These are phyloP conservation scores for Carapus acus DNA, from an alignment of 2,797 vertebrate species.

Conservation along the genomic window DNA sequence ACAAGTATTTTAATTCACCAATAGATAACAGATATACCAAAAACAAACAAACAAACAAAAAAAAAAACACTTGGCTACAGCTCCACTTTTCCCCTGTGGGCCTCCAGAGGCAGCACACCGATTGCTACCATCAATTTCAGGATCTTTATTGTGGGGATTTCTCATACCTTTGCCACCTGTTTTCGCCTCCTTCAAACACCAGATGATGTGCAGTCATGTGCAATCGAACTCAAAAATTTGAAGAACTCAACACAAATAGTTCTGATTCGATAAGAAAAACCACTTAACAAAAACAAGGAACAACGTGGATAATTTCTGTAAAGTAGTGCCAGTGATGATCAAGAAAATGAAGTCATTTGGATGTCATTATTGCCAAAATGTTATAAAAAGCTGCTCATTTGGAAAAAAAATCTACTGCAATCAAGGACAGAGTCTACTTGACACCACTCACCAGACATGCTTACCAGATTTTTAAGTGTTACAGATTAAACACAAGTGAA, in stretches of 20 bases:
- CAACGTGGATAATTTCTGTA: conserved; percentile 12
- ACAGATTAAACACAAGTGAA: no score
- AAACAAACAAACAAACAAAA: conserved; percentile 7
- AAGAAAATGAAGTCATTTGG: conserved; percentile 2
- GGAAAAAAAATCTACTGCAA: conserved; percentile 23
- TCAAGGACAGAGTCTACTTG: no score
- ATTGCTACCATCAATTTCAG: conserved; percentile 5
- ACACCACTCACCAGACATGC: no score
- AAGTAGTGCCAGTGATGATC: conserved; percentile 26
- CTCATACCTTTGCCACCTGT: conserved; percentile 26
- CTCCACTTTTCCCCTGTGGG: conserved; percentile 24
- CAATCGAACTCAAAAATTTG: no score
- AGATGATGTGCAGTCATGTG: conserved; percentile 19
- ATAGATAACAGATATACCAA: conserved; percentile 69
- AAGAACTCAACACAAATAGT: no score
- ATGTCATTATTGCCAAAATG: conserved; percentile 19
- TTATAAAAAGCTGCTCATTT: conserved; percentile 32
- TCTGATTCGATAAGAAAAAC: no score
- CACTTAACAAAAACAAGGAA: conserved; percentile 27
- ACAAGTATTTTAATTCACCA: conserved; percentile 67
- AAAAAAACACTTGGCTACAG: conserved; percentile 26
- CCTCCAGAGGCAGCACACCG: neutral
- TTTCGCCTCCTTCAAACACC: conserved; percentile 16
- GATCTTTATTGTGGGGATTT: conserved; percentile 18
- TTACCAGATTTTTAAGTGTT: no score